phyloP scores from a whole-genome alignment of 2,797 vertebrate species.

The Chelon auratus region DNA sequence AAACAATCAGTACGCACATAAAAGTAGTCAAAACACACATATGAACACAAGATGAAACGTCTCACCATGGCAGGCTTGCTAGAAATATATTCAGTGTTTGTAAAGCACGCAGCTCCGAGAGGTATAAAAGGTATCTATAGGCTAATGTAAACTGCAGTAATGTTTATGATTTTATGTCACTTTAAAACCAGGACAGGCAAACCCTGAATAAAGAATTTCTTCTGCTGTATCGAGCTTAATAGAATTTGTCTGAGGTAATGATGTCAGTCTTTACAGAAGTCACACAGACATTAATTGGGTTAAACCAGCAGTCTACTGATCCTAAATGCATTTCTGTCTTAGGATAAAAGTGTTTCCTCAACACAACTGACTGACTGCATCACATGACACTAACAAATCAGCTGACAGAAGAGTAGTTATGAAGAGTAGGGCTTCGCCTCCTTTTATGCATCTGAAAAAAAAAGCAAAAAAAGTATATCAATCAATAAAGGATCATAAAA shows the following conservation, averaged over 20 bases:
- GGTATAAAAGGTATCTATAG: slow-evolving; percentile 18
- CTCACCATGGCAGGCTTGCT: slow-evolving; percentile 3
- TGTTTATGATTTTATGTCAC: slow-evolving; percentile 4
- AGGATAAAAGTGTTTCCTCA: slow-evolving; percentile 26
- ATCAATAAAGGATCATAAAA: slow-evolving; percentile 14
- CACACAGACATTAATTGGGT: slow-evolving; percentile 1
- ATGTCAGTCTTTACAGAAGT: slow-evolving; percentile 5
- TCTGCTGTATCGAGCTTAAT: slow-evolving; percentile 8
- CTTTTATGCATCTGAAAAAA: slow-evolving; percentile 65
- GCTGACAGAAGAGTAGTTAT: slow-evolving; percentile 13
- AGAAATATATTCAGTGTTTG: slow-evolving; percentile 39
- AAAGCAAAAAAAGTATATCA: slow-evolving; percentile 17
- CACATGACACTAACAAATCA: slow-evolving; percentile 25
- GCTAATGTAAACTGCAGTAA: neutral
- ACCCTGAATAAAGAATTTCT: slow-evolving; percentile 2
- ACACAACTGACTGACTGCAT: slow-evolving; percentile 30
- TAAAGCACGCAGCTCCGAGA: slow-evolving; percentile 35
- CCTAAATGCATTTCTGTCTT: slow-evolving; percentile 4
- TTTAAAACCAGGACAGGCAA: slow-evolving; percentile 21
- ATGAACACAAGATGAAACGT: slow-evolving; percentile 35
- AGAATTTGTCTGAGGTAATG: slow-evolving; percentile 42
- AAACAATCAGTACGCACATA: slow-evolving; percentile 34
- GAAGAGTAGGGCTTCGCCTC: slow-evolving; percentile 15
- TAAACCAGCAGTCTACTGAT: slow-evolving; percentile 17
- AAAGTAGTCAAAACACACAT: slow-evolving; percentile 37